phyloP scores from a whole-genome alignment of 2,113 vertebrate genomes.

The Asarcornis scutulata region DNA sequence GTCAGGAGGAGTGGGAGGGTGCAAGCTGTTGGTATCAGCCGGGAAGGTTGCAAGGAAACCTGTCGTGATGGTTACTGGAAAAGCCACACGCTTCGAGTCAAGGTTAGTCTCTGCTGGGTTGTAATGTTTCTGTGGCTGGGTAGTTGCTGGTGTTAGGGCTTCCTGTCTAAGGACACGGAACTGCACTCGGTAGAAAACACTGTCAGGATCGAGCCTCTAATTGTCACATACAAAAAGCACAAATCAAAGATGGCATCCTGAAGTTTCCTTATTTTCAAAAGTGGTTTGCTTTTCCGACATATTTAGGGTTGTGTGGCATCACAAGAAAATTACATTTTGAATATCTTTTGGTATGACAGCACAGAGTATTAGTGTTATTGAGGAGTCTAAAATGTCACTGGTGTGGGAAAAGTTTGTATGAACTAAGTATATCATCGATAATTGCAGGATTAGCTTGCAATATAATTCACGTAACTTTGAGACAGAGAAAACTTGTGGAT shows the following conservation, averaged over 20 bases:
- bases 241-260: neutral
- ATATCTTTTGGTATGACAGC: neutral
- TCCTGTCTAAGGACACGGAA: neutral
- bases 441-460: neutral
- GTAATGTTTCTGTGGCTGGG: conserved; percentile 9
- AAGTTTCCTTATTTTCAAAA: neutral
- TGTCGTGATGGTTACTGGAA: conserved; percentile 44
- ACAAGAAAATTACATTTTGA: neutral
- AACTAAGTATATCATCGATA: neutral
- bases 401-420: neutral
- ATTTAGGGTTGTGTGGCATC: neutral
- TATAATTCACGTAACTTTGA: neutral
- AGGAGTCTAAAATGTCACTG: neutral
- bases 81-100: neutral
- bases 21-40: conserved; percentile 73
- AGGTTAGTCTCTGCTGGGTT: conserved; percentile 17
- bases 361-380: neutral
- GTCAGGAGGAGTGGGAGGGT: conserved; percentile 75
- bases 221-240: neutral
- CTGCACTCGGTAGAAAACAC: neutral
- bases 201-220: neutral
- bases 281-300: neutral
- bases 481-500: neutral
- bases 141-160: conserved; percentile 32
- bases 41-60: conserved; percentile 75